These are phyloP conservation scores for Desmophyllum pertusum DNA, from an alignment of 92 coral and sea anemone genomes.

Conservation along the genomic window DNA sequence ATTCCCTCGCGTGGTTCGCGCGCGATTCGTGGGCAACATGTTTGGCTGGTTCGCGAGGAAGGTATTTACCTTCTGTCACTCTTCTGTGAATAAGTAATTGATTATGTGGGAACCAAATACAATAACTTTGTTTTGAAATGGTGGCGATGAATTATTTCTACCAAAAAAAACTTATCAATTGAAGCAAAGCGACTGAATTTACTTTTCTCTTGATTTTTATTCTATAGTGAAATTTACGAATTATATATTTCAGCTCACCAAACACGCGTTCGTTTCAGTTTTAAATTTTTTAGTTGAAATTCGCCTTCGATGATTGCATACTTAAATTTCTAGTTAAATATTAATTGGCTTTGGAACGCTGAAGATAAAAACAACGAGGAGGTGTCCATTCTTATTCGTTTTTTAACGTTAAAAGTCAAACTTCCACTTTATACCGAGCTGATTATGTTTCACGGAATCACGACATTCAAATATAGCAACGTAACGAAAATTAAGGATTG, in stretches of 20 bases:
- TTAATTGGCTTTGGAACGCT: conserved; percentile 50
- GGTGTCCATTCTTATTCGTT: not conserved
- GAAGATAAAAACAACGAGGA: not conserved
- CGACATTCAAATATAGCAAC: no score
- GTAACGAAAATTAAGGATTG: not conserved
- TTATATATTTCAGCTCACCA: not conserved
- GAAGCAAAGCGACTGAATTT: not conserved
- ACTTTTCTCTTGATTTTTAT: not conserved
- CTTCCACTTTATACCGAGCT: not conserved
- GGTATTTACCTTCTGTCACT: conserved; percentile 8
- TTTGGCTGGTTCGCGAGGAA: not conserved
- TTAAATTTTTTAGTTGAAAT: no score
- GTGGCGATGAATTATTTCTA: conserved; percentile 10
- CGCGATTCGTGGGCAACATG: conserved; percentile 22
- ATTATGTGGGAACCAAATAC: conserved; percentile 29
- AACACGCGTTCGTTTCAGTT: not conserved
- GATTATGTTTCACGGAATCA: not conserved
- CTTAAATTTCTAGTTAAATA: conserved; percentile 35
- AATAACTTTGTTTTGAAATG: conserved; percentile 37
- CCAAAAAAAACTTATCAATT: not conserved
- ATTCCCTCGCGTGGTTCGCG: conserved; percentile 22
- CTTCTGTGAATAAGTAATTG: conserved; percentile 41
- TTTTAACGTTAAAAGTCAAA: conserved; percentile 12
- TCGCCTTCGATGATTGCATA: conserved; percentile 1
- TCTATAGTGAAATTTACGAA: not conserved